A percentile compares a stretch with the other conserved stretches of the same genome.
Conservation (phyloP, 1,140 invertebrate genomes). For the Lepidurus couesii region DNA sequence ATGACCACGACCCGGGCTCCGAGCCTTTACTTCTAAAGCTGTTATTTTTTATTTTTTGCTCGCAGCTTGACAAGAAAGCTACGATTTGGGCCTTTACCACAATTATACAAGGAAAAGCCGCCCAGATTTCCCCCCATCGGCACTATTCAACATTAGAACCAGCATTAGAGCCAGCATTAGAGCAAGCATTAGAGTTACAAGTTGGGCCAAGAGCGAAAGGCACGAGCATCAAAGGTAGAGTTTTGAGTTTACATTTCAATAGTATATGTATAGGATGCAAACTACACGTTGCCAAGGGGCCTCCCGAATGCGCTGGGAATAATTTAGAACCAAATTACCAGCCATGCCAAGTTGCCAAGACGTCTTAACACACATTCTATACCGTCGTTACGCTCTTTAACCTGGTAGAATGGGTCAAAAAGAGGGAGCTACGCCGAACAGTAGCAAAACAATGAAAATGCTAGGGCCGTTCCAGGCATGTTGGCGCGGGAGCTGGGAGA, state of each 20-base stretch:
- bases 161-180: background rate
- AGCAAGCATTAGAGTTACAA: background rate
- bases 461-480: background rate
- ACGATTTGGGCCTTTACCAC: background rate
- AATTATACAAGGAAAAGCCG: background rate
- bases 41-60: too few species aligned
- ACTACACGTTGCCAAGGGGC: slow-evolving; percentile 6
- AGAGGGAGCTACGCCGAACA: background rate
- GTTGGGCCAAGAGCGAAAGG: background rate
- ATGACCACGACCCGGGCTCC: too few species aligned
- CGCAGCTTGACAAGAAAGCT: too few species aligned
- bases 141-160: background rate
- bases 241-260: slow-evolving; percentile 10
- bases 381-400: slow-evolving; percentile 8
- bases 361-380: slow-evolving; percentile 11
- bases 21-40: too few species aligned
- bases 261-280: background rate
- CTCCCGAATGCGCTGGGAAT: background rate
- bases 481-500: background rate
- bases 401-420: background rate
- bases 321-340: slow-evolving; percentile 7
- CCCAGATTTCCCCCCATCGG: background rate
- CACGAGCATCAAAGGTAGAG: background rate
- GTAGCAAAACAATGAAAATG: background rate
- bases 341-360: slow-evolving; percentile 17